phyloP scores from a whole-genome alignment of 2,888 invertebrate species.

The Drosophila borborema region DNA sequence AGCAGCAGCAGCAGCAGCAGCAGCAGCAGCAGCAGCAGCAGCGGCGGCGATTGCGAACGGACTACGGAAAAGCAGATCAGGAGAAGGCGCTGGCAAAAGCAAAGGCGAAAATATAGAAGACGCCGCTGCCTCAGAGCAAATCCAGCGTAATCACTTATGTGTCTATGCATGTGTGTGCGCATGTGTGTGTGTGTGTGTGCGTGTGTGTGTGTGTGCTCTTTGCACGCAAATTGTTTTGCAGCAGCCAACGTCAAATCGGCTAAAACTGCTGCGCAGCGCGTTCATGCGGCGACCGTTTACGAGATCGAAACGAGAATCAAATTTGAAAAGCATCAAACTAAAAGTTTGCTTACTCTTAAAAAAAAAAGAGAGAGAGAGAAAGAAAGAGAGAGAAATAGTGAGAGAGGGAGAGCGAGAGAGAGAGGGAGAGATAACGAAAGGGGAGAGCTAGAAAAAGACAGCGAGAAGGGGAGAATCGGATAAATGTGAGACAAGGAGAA shows the following conservation, averaged over 20 bases:
- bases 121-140: slow-evolving; percentile 41
- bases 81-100: slow-evolving; percentile 1
- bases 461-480: too few relatives aligned
- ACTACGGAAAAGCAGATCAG: slow-evolving; percentile 3
- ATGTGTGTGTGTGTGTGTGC: slow-evolving; percentile 13
- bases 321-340: background rate
- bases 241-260: slow-evolving; percentile 43
- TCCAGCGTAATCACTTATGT: slow-evolving; percentile 48
- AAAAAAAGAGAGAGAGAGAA: background rate
- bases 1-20: too few relatives aligned
- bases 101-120: background rate
- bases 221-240: slow-evolving; percentile 65
- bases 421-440: too few relatives aligned
- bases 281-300: slow-evolving; percentile 26
- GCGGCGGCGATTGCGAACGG: background rate
- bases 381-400: background rate
- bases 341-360: too few relatives aligned
- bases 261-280: slow-evolving; percentile 34
- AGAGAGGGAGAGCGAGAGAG: too few relatives aligned
- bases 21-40: background rate
- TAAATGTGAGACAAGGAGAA: background rate
- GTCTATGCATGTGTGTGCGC: background rate
- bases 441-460: too few relatives aligned
- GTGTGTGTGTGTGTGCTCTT: slow-evolving; percentile 12
- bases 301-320: background rate